phyloP scores from a whole-genome alignment of 2,888 invertebrate genomes.

The Yponomeuta cagnagella region DNA sequence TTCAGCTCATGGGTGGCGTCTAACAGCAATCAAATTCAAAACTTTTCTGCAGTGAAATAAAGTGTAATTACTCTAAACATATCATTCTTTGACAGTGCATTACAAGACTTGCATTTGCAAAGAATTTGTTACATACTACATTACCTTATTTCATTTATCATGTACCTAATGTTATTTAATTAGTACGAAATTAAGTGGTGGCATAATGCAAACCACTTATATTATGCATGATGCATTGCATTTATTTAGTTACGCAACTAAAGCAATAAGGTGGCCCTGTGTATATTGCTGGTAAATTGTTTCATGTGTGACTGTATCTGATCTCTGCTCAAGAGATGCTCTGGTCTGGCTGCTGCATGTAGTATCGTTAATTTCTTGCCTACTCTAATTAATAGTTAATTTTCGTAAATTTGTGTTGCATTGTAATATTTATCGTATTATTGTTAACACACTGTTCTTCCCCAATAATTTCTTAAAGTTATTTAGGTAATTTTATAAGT shows the following conservation, averaged over 20 bases:
- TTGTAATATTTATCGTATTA: too few relatives aligned
- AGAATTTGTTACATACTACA: too few relatives aligned
- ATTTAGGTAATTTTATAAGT: slow-evolving; percentile 8
- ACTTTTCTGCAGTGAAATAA: slow-evolving; percentile 84
- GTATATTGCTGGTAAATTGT: not conserved
- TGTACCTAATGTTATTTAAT: slow-evolving; percentile 9
- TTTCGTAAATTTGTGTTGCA: not conserved
- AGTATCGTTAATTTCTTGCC: not conserved
- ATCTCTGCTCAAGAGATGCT: not conserved
- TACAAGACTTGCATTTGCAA: not conserved
- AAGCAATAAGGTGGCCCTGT: slow-evolving; percentile 8
- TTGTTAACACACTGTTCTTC: too few relatives aligned
- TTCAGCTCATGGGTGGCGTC: slow-evolving; percentile 93
- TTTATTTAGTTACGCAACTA: not conserved
- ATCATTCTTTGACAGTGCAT: slow-evolving; percentile 4
- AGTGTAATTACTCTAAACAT: slow-evolving; percentile 10
- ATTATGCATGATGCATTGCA: not conserved
- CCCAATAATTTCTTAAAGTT: not conserved
- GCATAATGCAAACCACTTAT: not conserved
- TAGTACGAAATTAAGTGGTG: not conserved
- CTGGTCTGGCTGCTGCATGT: too few relatives aligned
- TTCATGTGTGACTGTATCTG: not conserved
- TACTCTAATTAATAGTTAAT: not conserved
- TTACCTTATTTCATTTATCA: slow-evolving; percentile 1
- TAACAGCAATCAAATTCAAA: slow-evolving; percentile 86